Base-by-base conservation (phyloP, 2,113 vertebrate species). In the Ciconia boyciana region DNA sequence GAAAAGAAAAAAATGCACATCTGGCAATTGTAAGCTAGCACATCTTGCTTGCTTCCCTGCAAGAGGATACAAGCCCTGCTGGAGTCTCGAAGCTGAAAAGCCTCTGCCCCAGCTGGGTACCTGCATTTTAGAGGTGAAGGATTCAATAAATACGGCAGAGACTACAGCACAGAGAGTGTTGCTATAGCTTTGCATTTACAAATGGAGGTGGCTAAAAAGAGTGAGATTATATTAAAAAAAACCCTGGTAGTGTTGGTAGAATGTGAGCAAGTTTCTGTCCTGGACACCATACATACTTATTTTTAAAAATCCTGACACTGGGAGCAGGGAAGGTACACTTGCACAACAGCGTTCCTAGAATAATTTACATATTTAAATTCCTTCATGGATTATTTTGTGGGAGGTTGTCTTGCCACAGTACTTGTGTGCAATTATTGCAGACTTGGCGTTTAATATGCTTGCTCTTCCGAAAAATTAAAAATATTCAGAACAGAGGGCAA, bases 401-500 rank as follows among this genome's bases (percentile, higher is more conserved):
- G 36, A 87, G 64, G 44, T 82, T 6, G 3, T 87, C 65, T 72
- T 62, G 71, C 77, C 83, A 92, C 93, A 91, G 44, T 26, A 84
- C 18, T 94, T 70, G 66, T 20, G 46, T 54, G 46, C 74, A 93
- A 62, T 77, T 93, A 87, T 82, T 95, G 91, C 89, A 91, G 46
- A 21, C 70, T 64, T 89, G 91, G 55, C 54, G 24, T 62, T 92
- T 91, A 87, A 77, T 64, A 84, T 0, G 15, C 7, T 39, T 66
- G 54, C 12, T 72, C 21, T 65, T 87, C 58, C 48, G 71, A 94
- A 95, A 96, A 94, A 91, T 89, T 69, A 77, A 54, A 94, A 96
- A 54, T 79, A 95, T 97, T 95, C 78, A 91, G 87, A 92, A 85
- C 87, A 95, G 66, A 95, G 92, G 94, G 69, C 80, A 97, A 94